These are phyloP conservation scores for Chromobotia macracanthus DNA, from an alignment of 2,797 vertebrate genomes.

Conservation along the genomic window DNA sequence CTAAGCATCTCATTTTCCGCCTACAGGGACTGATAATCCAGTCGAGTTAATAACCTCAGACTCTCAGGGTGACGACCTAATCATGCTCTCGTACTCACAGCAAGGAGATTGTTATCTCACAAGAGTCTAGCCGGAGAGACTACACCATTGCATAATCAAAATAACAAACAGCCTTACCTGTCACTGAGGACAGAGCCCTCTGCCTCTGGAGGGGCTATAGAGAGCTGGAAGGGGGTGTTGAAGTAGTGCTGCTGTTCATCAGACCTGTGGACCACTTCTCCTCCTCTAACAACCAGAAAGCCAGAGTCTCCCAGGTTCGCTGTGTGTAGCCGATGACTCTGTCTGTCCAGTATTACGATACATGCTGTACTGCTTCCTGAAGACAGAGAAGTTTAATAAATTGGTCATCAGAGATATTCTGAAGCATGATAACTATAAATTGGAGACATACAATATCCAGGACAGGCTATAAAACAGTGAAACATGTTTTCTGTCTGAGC, in stretches of 20 bases:
- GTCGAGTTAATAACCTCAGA: constrained; percentile 19
- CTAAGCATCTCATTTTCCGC: constrained; percentile 6
- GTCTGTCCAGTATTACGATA: constrained; percentile 93
- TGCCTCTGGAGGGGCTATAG: constrained; percentile 91
- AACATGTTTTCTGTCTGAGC: no score
- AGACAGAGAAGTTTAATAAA: constrained; percentile 25
- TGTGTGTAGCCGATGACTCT: constrained; percentile 91
- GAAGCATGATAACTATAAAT: background rate
- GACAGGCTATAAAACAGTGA: background rate
- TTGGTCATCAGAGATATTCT: background rate
- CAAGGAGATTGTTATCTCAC: constrained; percentile 21
- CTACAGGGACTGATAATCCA: constrained; percentile 26
- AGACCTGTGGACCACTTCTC: constrained; percentile 95
- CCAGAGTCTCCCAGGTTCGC: constrained; percentile 97
- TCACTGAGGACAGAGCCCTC: constrained; percentile 94
- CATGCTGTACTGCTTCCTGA: constrained; percentile 97
- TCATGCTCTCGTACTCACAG: constrained; percentile 21
- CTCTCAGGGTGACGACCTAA: constrained; percentile 32
- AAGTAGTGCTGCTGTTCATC: constrained; percentile 99
- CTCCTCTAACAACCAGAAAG: constrained; percentile 93
- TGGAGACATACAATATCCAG: background rate
- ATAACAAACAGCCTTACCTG: constrained; percentile 79
- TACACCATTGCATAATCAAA: background rate
- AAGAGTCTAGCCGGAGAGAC: background rate
- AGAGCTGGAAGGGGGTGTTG: constrained; percentile 98